Evolutionary conservation across 2,888 invertebrate species (phyloP), one percentile per base, ranked within the genome.

Genomic region (Lypha dubia): DNA sequence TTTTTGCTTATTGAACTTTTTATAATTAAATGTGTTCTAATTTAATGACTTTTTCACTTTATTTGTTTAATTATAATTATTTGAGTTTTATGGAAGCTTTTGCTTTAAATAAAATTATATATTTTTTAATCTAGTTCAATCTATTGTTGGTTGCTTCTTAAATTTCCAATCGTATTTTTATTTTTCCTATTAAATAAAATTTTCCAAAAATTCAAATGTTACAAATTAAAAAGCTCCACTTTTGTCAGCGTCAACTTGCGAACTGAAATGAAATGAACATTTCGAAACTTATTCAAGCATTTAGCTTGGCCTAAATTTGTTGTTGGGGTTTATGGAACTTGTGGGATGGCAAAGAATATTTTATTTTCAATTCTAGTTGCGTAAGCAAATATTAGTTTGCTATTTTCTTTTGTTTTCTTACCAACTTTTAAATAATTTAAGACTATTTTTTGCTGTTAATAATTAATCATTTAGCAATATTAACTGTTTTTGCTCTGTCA

Each of bases 101-200:
- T 35, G 11, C 38, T 75, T 75, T 67, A 58, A 67, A 76, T 58
- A 67, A 38, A 22, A 46, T 13, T 68, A 24, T 11, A 5, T 6
- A 0, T 22, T 20, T 46, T 44, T 6, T 24, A 56, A 62, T 53
- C 51, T 53, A 60, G 77, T 70, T 62, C 62, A 79, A 28, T 28
- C 28, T 28, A 56, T 68, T n/a, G n/a, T n/a, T n/a, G n/a, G n/a
- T n/a, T 53, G 35, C 56, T 71, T 65, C 49, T 51, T 63, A 63
- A 62, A 62, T 74, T 74, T 62, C 49, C 22, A 38, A 49, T 5
- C 20, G 28, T 8, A 24, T 20, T 49, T 28, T n/a, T n/a, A n/a
- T n/a, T n/a, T 41, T 79, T 79, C 79, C 17, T 11, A 20, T 28
- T 49, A 79, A 79, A 73, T n/a, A 17, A 41, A 71, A 53, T 56